Evolutionary conservation across 1,140 invertebrate species (phyloP).

Genomic region (Trachymyrmex septentrionalis): DNA sequence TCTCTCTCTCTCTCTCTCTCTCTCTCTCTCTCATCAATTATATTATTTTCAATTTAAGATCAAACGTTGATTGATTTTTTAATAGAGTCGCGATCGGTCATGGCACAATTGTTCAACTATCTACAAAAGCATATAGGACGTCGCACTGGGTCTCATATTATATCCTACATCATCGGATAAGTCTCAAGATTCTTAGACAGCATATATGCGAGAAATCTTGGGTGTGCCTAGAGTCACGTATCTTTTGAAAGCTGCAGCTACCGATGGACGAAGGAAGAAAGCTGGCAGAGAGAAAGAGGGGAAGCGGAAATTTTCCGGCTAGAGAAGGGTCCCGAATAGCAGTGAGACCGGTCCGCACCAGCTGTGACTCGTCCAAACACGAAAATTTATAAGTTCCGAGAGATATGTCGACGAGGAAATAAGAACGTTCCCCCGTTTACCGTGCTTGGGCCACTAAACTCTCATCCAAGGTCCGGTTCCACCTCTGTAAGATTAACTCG

Average conservation of each 20-base stretch:
- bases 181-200: conserved; percentile 40
- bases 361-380: conserved; percentile 79
- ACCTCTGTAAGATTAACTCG: no score
- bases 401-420: conserved; percentile 32
- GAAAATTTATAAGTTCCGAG: conserved; percentile 78
- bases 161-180: conserved; percentile 31
- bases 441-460: neutral
- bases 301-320: conserved; percentile 66
- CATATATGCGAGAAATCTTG: conserved; percentile 61
- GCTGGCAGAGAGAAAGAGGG: neutral
- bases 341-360: conserved; percentile 69
- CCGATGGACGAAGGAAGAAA: neutral
- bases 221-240: conserved; percentile 69
- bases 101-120: neutral
- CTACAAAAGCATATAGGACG: neutral
- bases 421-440: conserved; percentile 11
- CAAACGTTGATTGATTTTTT: neutral
- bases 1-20: no score
- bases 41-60: neutral
- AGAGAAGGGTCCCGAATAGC: conserved; percentile 45
- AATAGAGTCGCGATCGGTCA: neutral
- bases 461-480: no score
- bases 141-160: neutral
- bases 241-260: conserved; percentile 73
- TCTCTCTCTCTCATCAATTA: no score